These are phyloP conservation scores for Alviniconcha strummeri DNA, from an alignment of 2,888 invertebrate species.

Conservation along the genomic window DNA sequence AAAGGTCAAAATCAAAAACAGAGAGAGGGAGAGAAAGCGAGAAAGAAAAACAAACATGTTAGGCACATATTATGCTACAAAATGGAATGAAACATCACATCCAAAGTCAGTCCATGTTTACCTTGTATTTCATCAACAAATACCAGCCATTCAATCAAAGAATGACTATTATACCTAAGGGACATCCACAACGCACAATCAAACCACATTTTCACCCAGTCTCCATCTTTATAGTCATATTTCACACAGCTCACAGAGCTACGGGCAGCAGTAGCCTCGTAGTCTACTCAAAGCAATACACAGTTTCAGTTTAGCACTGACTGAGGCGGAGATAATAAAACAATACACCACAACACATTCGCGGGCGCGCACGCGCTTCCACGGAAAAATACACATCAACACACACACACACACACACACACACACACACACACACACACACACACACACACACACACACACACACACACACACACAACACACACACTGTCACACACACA, in stretches of 20 bases:
- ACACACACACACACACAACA: not conserved
- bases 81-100: too few species aligned
- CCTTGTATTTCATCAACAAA: too few species aligned
- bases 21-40: not conserved
- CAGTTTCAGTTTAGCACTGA: not conserved
- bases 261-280: too few species aligned
- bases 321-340: not conserved
- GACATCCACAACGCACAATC: too few species aligned
- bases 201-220: too few species aligned
- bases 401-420: constrained; percentile 7
- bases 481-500: not conserved
- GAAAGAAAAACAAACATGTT: not conserved
- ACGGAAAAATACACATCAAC: not conserved
- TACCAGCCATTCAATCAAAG: too few species aligned
- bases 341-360: not conserved
- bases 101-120: too few species aligned
- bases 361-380: not conserved
- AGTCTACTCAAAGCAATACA: too few species aligned
- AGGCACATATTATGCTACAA: not conserved
- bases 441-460: constrained; percentile 5
- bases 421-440: constrained; percentile 15
- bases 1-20: not conserved
- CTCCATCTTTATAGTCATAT: too few species aligned
- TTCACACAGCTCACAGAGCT: too few species aligned
- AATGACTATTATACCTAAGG: too few species aligned